These are phyloP conservation scores for Proterorhinus semilunaris DNA, from an alignment of 2,113 vertebrate species.

Conservation along the genomic window DNA sequence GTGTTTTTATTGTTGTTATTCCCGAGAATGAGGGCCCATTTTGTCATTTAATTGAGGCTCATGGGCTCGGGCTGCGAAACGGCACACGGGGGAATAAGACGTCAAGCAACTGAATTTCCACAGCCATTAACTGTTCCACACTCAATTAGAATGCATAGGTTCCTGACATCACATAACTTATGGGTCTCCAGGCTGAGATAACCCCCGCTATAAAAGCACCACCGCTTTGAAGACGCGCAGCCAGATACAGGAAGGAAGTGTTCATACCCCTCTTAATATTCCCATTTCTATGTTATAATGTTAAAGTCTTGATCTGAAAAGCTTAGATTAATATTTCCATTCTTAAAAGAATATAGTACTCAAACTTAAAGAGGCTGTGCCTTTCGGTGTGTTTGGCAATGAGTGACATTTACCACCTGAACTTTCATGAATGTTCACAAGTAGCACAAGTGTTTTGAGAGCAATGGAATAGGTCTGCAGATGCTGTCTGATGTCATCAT, in stretches of 20 bases:
- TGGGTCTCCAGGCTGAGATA: constrained; percentile 76
- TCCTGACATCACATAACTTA: constrained; percentile 82
- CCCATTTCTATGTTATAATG: too few species aligned
- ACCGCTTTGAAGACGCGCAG: constrained; percentile 63
- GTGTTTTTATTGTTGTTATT: constrained; percentile 79
- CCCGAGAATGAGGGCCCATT: constrained; percentile 74
- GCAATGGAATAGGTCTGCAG: too few species aligned
- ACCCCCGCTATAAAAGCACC: constrained; percentile 70
- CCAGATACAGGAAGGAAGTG: constrained; percentile 43
- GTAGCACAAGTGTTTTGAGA: too few species aligned
- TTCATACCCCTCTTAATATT: too few species aligned
- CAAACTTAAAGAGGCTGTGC: too few species aligned
- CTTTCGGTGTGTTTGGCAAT: too few species aligned
- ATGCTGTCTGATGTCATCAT: too few species aligned
- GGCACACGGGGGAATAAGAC: constrained; percentile 74
- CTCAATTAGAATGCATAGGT: constrained; percentile 84
- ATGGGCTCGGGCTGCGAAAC: constrained; percentile 72
- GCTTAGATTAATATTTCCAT: too few species aligned
- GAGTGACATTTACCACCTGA: too few species aligned
- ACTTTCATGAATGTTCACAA: too few species aligned
- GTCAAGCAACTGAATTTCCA: constrained; percentile 78
- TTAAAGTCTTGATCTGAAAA: too few species aligned
- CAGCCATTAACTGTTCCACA: constrained; percentile 78
- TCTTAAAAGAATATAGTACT: too few species aligned
- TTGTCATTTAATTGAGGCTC: constrained; percentile 80